Base-by-base conservation (phyloP, 1,140 invertebrate species). In the Drosophila kohkoa region DNA sequence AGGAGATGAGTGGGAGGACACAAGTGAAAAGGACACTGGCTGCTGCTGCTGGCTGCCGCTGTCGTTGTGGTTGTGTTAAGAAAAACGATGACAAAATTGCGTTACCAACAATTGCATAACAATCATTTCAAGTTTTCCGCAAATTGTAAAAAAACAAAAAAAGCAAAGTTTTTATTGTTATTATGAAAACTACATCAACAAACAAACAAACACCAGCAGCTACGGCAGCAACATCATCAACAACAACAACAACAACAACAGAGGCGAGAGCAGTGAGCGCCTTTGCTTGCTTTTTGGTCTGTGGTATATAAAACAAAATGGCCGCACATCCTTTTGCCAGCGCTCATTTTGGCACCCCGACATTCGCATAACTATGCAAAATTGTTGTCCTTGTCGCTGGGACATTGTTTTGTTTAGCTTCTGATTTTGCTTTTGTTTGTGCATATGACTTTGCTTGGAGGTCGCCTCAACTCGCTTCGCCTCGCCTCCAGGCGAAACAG, bases 91-190 rank as follows among this genome's bases (percentile, higher is more conserved):
- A 90, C 80, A 81, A 90, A 90, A 90, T 90, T 83, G 82, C 86
- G 88, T 90, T 90, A 87, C 88, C 87, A 90, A 90, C 88, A 90
- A 90, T 90, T 91, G 88, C 88, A 90, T 90, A 90, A 90, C 87
- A 90, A 90, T 90, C 88, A 90, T 90, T 90, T 90, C 89, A 90
- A 90, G 88, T 90, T 90, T 90, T 88, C 88, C 87, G 88, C 80
- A 90, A 91, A 91, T 81, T 78, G 80, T 83, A 90, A 75, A 86
- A 81, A 88, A 81, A 80, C 15, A 54, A 54, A 54, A 54, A 35
- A 32, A 32, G 3, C 48, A 79, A 89, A 83, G 73, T 87, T 90
- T 90, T 90, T 90, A 90, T 90, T 90, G 82, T 90, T 90, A 90
- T 90, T 88, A 88, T 88, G 85, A 81, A 81, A 89, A 88, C 77